Conservation (phyloP, 1,140 invertebrate genomes). For the Ostrea denselamellosa region DNA sequence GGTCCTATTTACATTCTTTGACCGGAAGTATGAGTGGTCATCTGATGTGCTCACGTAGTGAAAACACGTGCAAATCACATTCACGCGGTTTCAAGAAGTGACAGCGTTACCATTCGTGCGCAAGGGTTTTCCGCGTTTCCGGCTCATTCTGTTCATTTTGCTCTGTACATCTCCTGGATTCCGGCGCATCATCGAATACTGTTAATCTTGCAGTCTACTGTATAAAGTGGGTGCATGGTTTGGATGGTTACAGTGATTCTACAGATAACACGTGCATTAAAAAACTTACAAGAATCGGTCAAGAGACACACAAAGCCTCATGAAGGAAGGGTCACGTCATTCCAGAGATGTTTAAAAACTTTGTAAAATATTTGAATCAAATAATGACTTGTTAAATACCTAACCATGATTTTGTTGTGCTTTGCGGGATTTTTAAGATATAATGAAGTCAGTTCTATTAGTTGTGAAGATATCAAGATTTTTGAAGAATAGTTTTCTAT, state of each 20-base stretch:
- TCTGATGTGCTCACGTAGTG: too few species aligned
- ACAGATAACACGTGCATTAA: background rate
- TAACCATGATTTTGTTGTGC: slow-evolving; percentile 54
- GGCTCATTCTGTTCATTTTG: too few species aligned
- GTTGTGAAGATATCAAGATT: too few species aligned
- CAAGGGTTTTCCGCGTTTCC: too few species aligned
- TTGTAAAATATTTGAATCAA: background rate
- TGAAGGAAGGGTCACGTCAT: background rate
- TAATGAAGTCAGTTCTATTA: too few species aligned
- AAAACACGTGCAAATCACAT: too few species aligned
- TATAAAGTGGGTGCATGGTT: background rate
- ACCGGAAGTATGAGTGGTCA: too few species aligned
- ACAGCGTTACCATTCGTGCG: too few species aligned
- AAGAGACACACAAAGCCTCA: background rate
- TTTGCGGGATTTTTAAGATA: slow-evolving; percentile 54
- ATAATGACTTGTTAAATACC: slow-evolving; percentile 37
- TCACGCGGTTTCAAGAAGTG: too few species aligned
- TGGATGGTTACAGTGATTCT: background rate
- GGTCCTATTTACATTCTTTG: too few species aligned
- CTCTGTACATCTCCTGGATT: too few species aligned
- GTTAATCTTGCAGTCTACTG: background rate
- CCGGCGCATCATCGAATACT: background rate
- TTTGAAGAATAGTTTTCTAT: too few species aligned
- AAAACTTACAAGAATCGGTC: background rate
- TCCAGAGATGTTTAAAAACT: slow-evolving; percentile 11